phyloP scores from a whole-genome alignment of 2,888 invertebrate genomes.

The Isoperla grammatica region DNA sequence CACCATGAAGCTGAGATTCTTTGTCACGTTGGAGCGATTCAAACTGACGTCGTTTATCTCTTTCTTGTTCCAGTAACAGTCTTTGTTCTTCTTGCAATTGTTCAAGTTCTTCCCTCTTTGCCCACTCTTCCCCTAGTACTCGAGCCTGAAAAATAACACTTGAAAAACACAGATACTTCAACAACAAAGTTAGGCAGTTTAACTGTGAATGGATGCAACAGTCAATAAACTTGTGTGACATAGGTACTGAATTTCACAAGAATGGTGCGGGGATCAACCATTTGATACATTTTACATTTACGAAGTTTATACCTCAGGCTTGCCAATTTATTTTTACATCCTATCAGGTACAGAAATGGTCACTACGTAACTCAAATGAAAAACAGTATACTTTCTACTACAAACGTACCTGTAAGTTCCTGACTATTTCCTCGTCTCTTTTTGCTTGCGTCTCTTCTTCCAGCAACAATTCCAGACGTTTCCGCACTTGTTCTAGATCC shows the following conservation, averaged over 20 bases:
- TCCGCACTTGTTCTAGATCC: constrained; percentile 65
- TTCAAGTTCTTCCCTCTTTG: constrained; percentile 73
- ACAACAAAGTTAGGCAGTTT: constrained; percentile 26
- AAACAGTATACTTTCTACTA: too few species aligned
- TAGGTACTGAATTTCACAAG: too few species aligned
- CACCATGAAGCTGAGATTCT: constrained; percentile 63
- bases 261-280: too few species aligned
- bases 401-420: constrained; percentile 44
- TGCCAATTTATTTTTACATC: too few species aligned
- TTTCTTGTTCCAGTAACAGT: constrained; percentile 64
- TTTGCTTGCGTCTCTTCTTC: constrained; percentile 82
- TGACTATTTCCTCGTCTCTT: constrained; percentile 72
- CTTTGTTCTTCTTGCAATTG: constrained; percentile 72
- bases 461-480: constrained; percentile 62
- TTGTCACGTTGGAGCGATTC: constrained; percentile 66
- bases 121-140: constrained; percentile 78
- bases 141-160: constrained; percentile 37
- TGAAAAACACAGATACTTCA: constrained; percentile 5
- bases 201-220: neutral
- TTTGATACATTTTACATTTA: too few species aligned
- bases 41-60: constrained; percentile 67
- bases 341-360: too few species aligned
- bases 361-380: too few species aligned
- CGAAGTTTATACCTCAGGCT: too few species aligned
- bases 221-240: too few species aligned